Percentiles rank a stretch among this genome's conserved stretches.
These are phyloP conservation scores for Aplochiton taeniatus DNA, from an alignment of 2,797 vertebrate species.

Conservation along the genomic window DNA sequence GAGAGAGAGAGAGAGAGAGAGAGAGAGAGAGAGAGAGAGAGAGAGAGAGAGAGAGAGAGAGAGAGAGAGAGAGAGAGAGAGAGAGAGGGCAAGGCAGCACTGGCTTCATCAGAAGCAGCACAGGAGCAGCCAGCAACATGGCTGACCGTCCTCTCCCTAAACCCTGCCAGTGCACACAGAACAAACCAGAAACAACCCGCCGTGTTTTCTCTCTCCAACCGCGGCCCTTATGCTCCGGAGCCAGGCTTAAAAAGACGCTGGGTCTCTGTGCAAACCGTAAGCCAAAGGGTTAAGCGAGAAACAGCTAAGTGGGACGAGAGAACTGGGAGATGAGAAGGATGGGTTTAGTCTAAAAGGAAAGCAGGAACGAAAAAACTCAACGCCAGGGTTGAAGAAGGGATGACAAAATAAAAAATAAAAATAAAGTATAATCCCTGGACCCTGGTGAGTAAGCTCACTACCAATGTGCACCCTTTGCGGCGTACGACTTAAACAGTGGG, in stretches of 20 bases:
- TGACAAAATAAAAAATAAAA: too few relatives aligned
- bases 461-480: too few relatives aligned
- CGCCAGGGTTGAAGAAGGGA: too few relatives aligned
- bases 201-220: too few relatives aligned
- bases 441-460: too few relatives aligned
- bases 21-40: not conserved
- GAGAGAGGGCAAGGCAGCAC: not conserved
- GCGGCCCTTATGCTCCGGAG: not conserved
- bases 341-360: not conserved
- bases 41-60: not conserved
- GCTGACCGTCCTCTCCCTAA: constrained; percentile 4
- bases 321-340: not conserved
- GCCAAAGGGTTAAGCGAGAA: not conserved
- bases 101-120: constrained; percentile 5
- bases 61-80: not conserved
- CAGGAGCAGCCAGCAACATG: constrained; percentile 12
- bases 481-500: too few relatives aligned
- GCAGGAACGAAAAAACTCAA: too few relatives aligned
- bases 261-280: not conserved
- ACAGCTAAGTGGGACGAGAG: not conserved
- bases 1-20: not conserved
- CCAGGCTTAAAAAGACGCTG: not conserved
- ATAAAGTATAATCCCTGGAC: too few relatives aligned
- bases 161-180: not conserved
- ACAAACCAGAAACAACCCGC: not conserved